phyloP scores from a whole-genome alignment of 2,888 invertebrate species.

The Cecidostiba fungosa region DNA sequence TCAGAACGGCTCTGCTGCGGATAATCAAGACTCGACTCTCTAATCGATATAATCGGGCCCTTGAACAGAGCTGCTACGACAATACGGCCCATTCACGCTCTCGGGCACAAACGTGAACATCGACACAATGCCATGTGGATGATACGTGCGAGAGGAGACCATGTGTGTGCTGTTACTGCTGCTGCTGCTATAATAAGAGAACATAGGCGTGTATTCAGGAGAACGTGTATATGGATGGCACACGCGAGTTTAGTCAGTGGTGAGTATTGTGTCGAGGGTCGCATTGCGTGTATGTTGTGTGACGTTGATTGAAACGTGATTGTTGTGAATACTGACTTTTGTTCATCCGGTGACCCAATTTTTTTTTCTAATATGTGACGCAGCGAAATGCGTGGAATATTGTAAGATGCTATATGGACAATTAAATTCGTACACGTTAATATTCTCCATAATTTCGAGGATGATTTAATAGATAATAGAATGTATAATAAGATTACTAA shows the following conservation, averaged over 20 bases:
- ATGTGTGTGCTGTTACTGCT: neutral
- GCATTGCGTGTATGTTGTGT: no score
- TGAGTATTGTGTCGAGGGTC: no score
- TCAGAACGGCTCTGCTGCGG: neutral
- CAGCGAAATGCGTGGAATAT: no score
- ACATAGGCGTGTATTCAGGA: neutral
- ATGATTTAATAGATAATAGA: no score
- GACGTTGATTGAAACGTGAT: neutral
- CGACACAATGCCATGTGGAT: neutral
- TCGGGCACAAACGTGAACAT: slow-evolving; percentile 34
- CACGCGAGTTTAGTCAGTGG: neutral
- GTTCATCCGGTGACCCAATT: no score
- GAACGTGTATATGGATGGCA: neutral
- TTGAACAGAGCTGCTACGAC: slow-evolving; percentile 40
- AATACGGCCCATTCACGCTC: slow-evolving; percentile 48
- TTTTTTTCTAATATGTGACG: no score
- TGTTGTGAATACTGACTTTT: no score
- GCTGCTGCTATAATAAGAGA: neutral
- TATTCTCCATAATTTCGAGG: no score
- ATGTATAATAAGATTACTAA: neutral
- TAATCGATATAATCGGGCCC: slow-evolving; percentile 47
- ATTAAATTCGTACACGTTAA: no score
- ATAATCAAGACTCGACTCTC: neutral
- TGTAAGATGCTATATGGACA: no score
- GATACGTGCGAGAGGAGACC: neutral